Conservation (phyloP, 2,888 invertebrate species). For the Pachycephus smyrnensis region DNA sequence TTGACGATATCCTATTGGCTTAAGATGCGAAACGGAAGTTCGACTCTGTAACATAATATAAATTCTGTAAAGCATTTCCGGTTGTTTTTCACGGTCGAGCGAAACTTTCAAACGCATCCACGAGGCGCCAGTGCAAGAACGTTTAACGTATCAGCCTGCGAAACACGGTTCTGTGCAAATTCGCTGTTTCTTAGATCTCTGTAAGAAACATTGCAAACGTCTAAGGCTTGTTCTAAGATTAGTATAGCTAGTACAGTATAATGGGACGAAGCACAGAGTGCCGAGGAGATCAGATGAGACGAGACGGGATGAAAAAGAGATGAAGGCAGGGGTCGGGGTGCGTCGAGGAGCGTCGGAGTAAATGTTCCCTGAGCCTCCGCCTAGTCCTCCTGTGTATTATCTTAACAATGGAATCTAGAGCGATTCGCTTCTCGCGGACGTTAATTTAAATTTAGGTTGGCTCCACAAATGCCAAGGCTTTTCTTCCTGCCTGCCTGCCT, state of each 20-base stretch:
- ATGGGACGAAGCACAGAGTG: background rate
- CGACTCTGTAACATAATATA: background rate
- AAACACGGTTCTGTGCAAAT: background rate
- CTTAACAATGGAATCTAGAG: conserved; percentile 33
- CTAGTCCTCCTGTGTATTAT: conserved; percentile 17
- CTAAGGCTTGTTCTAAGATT: background rate
- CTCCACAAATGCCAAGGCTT: conserved; percentile 5
- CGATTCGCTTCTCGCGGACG: conserved; percentile 14
- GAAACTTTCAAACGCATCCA: too few relatives aligned
- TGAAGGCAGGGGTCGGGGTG: background rate
- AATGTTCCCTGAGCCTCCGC: background rate
- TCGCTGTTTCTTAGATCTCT: background rate
- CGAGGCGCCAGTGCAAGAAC: background rate
- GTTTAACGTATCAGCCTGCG: background rate
- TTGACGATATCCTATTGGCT: background rate
- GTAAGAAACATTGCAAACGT: background rate
- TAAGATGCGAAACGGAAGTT: background rate
- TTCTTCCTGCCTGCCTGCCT: background rate
- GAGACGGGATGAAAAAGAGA: background rate
- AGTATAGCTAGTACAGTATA: background rate
- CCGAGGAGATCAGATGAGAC: background rate
- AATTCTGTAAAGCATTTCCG: background rate
- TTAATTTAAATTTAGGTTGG: conserved; percentile 3
- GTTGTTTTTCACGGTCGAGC: background rate
- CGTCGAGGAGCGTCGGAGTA: background rate